Percentiles rank a stretch among this genome's conserved stretches.
Conservation (phyloP, 2,888 invertebrate genomes). For the Zeuzera pyrina region DNA sequence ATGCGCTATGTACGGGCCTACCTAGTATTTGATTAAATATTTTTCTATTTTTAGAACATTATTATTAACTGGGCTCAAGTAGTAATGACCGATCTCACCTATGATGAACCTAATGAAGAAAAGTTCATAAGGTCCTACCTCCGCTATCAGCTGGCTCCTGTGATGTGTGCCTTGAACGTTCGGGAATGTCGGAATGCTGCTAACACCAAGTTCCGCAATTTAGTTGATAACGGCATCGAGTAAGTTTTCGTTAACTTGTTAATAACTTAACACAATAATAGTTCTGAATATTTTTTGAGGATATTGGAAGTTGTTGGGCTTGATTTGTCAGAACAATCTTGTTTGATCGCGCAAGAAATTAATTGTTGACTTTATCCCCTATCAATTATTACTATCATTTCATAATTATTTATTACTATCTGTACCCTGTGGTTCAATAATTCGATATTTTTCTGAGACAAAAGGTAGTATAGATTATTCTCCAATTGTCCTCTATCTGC, state of each 20-base stretch:
- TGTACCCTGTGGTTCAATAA: too few species aligned
- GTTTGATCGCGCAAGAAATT: too few species aligned
- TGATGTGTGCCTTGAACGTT: constrained; percentile 36
- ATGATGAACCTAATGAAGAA: constrained; percentile 28
- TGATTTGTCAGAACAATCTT: too few species aligned
- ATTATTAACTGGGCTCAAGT: constrained; percentile 34
- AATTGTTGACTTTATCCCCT: too few species aligned
- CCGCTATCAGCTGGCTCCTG: constrained; percentile 46
- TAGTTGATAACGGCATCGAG: constrained; percentile 23
- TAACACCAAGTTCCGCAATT: constrained; percentile 24
- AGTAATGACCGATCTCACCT: constrained; percentile 34
- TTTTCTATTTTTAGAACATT: constrained; percentile 20
- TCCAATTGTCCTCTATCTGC: too few species aligned
- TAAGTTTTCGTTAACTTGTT: constrained; percentile 30
- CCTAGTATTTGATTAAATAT: background rate
- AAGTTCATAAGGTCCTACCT: constrained; percentile 49
- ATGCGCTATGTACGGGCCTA: too few species aligned
- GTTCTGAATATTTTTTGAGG: background rate
- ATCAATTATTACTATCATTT: too few species aligned
- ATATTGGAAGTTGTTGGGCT: too few species aligned
- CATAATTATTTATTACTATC: too few species aligned
- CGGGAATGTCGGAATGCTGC: constrained; percentile 33
- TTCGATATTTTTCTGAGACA: too few species aligned
- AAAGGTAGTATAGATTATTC: too few species aligned
- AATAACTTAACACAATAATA: background rate